Conservation (phyloP, 2,113 vertebrate genomes). For the Morone saxatilis region DNA sequence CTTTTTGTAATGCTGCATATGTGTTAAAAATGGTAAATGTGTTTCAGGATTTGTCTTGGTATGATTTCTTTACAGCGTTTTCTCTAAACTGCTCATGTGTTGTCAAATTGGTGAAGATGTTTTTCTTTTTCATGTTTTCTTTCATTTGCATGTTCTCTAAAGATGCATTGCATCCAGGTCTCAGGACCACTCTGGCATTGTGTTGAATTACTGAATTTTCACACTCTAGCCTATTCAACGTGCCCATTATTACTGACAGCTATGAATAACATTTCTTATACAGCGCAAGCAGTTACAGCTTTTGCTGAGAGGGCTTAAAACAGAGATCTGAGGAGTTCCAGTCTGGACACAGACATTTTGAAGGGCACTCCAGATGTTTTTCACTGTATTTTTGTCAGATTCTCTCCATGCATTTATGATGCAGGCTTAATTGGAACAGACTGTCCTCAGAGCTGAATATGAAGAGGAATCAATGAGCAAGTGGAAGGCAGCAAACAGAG, state of each 20-base stretch:
- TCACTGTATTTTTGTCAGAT: conserved; percentile 47
- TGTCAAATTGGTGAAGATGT: background rate
- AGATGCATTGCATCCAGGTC: background rate
- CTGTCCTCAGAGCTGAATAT: conserved; percentile 49
- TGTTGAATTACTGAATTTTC: conserved; percentile 25
- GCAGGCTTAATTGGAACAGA: conserved; percentile 60
- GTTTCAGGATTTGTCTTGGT: background rate
- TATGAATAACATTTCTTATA: conserved; percentile 25
- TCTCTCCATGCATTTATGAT: conserved; percentile 45
- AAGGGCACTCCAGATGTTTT: conserved; percentile 56
- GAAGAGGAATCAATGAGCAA: conserved; percentile 38
- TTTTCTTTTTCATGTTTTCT: background rate
- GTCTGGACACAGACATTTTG: conserved; percentile 46
- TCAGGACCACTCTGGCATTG: background rate
- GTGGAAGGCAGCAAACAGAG: conserved; percentile 24
- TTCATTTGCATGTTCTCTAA: background rate
- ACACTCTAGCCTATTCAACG: background rate
- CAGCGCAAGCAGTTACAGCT: background rate
- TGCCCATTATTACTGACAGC: conserved; percentile 35
- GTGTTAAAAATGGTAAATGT: background rate
- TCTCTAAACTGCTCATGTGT: background rate
- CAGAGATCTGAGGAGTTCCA: conserved; percentile 43
- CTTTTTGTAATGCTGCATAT: background rate
- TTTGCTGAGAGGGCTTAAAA: conserved; percentile 44
- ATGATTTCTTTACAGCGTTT: background rate